phyloP scores from a whole-genome alignment of 2,797 vertebrate genomes.

The Gallinago nigripennis region DNA sequence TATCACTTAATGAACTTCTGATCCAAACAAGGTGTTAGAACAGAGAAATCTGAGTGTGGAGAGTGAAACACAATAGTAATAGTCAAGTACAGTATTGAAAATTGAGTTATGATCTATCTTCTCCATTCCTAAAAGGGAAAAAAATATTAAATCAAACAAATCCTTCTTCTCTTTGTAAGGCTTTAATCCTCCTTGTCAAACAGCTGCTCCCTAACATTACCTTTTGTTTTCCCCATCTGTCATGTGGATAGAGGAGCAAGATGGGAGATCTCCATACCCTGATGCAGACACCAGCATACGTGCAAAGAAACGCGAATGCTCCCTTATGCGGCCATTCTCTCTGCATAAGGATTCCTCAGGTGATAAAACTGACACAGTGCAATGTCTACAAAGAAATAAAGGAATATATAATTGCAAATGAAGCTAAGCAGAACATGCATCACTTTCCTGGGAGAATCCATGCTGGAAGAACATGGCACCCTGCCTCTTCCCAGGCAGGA shows the following conservation, averaged over 20 bases:
- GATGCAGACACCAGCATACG: neutral
- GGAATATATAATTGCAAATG: neutral
- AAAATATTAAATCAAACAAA: neutral
- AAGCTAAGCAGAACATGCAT: neutral
- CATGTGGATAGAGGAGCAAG: neutral
- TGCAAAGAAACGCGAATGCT: neutral
- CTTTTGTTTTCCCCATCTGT: neutral
- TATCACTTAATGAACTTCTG: neutral
- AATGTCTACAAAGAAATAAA: neutral
- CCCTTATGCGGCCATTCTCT: neutral
- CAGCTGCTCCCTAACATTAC: neutral
- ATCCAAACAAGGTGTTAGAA: neutral
- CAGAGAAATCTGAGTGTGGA: neutral
- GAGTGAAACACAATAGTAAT: neutral
- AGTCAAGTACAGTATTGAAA: neutral
- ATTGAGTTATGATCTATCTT: neutral
- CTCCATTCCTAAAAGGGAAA: neutral
- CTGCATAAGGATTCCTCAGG: neutral
- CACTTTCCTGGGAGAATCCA: neutral
- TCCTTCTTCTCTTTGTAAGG: neutral
- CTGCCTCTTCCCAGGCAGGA: neutral
- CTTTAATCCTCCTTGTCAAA: neutral
- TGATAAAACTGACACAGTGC: neutral
- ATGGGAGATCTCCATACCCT: neutral
- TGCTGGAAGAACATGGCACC: too few species aligned